A percentile compares a stretch with the other conserved stretches of the same genome.
Conservation (phyloP, 2,113 vertebrate species). For the Gasterosteus nipponicus region DNA sequence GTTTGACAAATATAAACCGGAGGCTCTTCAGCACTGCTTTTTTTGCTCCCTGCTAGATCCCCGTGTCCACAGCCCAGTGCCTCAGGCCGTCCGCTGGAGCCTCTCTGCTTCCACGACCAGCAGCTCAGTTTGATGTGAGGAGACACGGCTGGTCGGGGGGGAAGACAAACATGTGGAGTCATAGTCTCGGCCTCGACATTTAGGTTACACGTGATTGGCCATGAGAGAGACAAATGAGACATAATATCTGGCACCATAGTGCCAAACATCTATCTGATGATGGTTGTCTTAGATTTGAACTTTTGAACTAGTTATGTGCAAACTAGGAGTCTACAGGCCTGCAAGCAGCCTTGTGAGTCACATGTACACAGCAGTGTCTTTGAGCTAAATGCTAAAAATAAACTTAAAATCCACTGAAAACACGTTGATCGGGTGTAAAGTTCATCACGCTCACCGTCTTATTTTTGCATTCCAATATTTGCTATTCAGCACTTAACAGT, state of each 20-base stretch:
- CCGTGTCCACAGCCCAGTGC: constrained; percentile 30
- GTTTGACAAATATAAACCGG: constrained; percentile 43
- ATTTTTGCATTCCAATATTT: neutral
- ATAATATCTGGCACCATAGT: neutral
- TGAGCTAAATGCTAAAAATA: neutral
- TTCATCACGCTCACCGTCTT: neutral
- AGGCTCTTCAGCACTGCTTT: constrained; percentile 37
- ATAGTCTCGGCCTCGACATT: neutral
- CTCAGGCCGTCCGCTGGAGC: constrained; percentile 38
- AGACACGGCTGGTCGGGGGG: neutral
- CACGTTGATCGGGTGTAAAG: no score
- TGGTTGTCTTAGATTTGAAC: no score
- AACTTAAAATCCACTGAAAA: no score
- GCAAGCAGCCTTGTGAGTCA: neutral
- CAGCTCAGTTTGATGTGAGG: constrained; percentile 13
- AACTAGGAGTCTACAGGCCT: neutral
- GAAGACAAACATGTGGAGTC: neutral
- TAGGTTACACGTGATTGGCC: neutral
- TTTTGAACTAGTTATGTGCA: neutral
- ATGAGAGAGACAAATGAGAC: neutral
- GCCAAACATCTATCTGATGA: neutral
- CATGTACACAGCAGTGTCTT: neutral
- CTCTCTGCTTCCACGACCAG: constrained; percentile 18
- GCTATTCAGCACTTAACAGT: neutral
- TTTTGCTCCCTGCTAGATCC: constrained; percentile 28